Conservation (phyloP, 1,140 invertebrate species). For the Nymphalis io region DNA sequence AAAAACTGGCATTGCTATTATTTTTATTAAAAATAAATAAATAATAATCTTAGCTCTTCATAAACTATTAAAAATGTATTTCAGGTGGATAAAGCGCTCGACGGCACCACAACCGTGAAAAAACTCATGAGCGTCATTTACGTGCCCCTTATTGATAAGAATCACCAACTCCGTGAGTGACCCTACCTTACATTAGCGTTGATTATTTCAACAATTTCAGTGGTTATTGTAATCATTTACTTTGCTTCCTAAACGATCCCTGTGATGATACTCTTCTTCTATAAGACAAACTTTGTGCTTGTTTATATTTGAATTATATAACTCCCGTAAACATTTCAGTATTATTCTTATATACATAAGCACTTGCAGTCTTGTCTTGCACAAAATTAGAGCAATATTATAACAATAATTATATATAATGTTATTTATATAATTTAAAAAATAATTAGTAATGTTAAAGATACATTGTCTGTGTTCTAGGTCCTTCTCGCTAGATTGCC, state of each 20-base stretch:
- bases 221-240: conserved; percentile 30
- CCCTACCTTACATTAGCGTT: conserved; percentile 30
- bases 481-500: conserved; percentile 54
- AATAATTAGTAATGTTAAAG: neutral
- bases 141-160: conserved; percentile 95
- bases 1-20: no score
- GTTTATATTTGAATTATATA: conserved; percentile 33
- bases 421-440: neutral
- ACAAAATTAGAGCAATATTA: conserved; percentile 25
- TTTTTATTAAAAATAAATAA: no score
- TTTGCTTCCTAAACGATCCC: conserved; percentile 37
- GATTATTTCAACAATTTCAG: conserved; percentile 22
- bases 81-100: conserved; percentile 92
- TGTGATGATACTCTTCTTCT: conserved; percentile 33
- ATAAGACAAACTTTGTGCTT: conserved; percentile 23
- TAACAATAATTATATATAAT: conserved; percentile 10
- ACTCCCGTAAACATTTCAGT: conserved; percentile 14
- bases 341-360: conserved; percentile 13
- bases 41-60: no score
- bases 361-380: conserved; percentile 11
- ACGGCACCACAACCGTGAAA: conserved; percentile 90
- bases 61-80: conserved; percentile 19
- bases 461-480: conserved; percentile 50
- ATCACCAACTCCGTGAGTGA: conserved; percentile 76
- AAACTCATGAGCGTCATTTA: conserved; percentile 97